Percentiles rank a stretch among this genome's conserved stretches.
Evolutionary conservation across 2,113 vertebrate species (phyloP).

Genomic region (Equus przewalskii): DNA sequence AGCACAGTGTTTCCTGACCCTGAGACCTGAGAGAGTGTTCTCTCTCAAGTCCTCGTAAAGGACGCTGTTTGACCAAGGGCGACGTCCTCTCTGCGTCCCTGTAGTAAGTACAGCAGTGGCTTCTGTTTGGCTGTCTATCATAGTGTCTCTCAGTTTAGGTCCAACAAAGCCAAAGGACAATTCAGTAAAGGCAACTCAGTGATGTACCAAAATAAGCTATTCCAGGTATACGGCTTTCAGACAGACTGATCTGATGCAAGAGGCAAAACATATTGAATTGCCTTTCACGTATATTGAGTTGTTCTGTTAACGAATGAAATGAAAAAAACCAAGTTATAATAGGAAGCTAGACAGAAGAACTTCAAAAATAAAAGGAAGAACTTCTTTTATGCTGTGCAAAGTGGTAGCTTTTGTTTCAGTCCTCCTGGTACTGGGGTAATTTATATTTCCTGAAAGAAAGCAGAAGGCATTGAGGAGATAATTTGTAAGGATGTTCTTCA

Average conservation of each 20-base stretch:
- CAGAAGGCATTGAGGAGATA: background rate
- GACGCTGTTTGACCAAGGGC: background rate
- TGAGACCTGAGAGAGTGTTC: background rate
- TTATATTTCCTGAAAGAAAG: background rate
- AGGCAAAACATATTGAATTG: background rate
- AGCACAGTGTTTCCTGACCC: background rate
- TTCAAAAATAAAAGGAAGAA: background rate
- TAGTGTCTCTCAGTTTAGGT: background rate
- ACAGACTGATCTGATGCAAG: background rate
- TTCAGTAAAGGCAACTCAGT: background rate
- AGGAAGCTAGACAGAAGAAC: background rate
- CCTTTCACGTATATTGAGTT: background rate
- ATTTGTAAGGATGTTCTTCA: background rate
- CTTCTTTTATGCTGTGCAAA: background rate
- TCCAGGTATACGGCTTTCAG: background rate
- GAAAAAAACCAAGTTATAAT: background rate
- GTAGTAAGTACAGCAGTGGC: background rate
- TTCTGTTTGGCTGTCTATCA: background rate
- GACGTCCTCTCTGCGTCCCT: rapidly evolving
- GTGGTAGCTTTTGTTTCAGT: background rate
- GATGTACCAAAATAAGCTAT: background rate
- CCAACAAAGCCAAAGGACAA: background rate
- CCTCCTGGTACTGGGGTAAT: background rate
- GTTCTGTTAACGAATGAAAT: background rate
- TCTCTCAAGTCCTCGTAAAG: background rate